A percentile compares a stretch with the other conserved stretches of the same genome.
Evolutionary conservation across 2,888 invertebrate species (phyloP).

Genomic region (Polylopha cassiicola): DNA sequence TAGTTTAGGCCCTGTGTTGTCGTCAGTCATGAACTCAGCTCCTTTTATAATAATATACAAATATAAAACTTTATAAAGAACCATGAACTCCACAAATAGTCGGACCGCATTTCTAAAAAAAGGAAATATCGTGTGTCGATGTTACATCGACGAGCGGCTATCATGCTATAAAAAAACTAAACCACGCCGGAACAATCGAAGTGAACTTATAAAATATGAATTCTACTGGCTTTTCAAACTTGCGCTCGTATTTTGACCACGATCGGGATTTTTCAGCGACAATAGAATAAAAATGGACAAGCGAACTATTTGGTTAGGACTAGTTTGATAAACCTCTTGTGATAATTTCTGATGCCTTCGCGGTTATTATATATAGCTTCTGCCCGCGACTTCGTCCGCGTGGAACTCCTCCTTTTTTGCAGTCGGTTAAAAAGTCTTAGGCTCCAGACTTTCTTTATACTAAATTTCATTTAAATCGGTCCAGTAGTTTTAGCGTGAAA

Average conservation of each 20-base stretch:
- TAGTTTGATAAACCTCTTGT: no score
- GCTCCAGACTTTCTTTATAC: no score
- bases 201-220: slow-evolving; percentile 76
- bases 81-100: slow-evolving; percentile 48
- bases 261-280: slow-evolving; percentile 63
- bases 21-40: no score
- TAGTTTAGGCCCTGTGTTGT: no score
- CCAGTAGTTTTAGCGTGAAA: no score
- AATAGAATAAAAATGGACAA: slow-evolving; percentile 24
- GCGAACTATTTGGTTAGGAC: no score
- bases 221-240: slow-evolving; percentile 68
- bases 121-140: slow-evolving; percentile 59
- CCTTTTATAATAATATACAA: slow-evolving; percentile 1
- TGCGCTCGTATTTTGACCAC: slow-evolving; percentile 67
- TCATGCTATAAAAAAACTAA: slow-evolving; percentile 58
- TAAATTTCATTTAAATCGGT: no score
- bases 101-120: slow-evolving; percentile 49
- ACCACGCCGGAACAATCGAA: slow-evolving; percentile 74
- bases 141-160: slow-evolving; percentile 56
- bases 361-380: no score
- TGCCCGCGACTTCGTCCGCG: no score
- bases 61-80: slow-evolving; percentile 28
- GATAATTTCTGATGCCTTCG: no score
- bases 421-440: no score
- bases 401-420: no score